Base-by-base conservation (phyloP, 2,797 vertebrate species). In the Zenarchopterus dispar region DNA sequence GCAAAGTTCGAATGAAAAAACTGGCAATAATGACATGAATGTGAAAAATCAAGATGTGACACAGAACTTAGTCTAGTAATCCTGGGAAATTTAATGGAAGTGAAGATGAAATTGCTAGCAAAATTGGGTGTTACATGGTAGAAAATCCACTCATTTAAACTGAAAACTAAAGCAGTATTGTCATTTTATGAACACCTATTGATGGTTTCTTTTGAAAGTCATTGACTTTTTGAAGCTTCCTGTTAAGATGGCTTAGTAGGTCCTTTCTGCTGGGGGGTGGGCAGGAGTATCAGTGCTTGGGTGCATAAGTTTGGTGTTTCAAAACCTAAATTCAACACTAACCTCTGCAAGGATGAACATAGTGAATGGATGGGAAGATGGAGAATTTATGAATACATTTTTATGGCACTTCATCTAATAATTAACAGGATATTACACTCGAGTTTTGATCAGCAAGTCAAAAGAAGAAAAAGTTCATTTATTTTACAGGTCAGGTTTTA, bases 61-160 rank as follows among this genome's bases (percentile, higher is more conserved):
- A 26, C 31, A 70, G 59, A 49, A 18, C 21, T 45, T 52, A 45
- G 31, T 24, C 23, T 5, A 24, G 0, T 47, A 55, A 70, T 33
- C 9, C 6, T 11, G 8, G 36, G 5, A 23, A 4, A 5, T 48
- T 48, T 8, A 47, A 11, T 17, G 16, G 26, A 51, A 26, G 19
- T 24, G 10, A 21, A 46, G 6, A 9, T 17, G 18, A 10, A 1
- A 18, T 4, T 22, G n/a, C 8, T 2, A 39, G 24, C 48, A 0
- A 21, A 43, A 46, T n/a, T 49, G 23, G 15, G 8, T 16, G 48
- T 50, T 31, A 10, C 11, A 26, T 24, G 6, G 11, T 13, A 42
- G 13, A 22, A 22, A 19, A 15, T 41, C 0, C 56, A 10, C 10
- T 36, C 33, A 31, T 31, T 31, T 31, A 31, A 31, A 31, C 11